Evolutionary conservation across 2,888 invertebrate genomes (phyloP).

Genomic region (Andrena flavipes): DNA sequence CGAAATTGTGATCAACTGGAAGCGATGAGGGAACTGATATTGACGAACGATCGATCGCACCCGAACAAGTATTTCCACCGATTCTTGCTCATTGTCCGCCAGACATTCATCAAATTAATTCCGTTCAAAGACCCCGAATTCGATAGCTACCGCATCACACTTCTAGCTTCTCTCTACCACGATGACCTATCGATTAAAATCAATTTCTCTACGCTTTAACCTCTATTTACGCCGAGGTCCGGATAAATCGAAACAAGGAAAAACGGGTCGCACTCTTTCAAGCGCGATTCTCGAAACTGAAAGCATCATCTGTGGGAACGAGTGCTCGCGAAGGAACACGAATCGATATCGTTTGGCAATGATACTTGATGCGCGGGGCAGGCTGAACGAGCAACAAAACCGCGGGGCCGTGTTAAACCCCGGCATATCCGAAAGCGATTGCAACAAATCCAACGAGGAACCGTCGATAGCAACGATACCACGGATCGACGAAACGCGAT

Average conservation of each 20-base stretch:
- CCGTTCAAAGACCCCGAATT: not conserved
- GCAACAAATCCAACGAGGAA: conserved; percentile 22
- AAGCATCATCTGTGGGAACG: not conserved
- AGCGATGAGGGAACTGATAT: not conserved
- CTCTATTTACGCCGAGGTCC: too few species aligned
- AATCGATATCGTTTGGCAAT: too few species aligned
- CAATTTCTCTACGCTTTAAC: too few species aligned
- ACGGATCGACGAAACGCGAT: not conserved
- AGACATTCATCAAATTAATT: not conserved
- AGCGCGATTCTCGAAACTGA: not conserved
- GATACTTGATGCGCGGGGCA: not conserved
- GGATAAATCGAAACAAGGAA: too few species aligned
- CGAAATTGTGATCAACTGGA: conserved; percentile 4
- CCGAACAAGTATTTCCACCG: not conserved
- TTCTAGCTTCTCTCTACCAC: too few species aligned
- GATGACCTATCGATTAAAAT: too few species aligned
- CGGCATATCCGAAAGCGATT: conserved; percentile 23
- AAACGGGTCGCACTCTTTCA: not conserved
- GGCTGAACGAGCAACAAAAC: too few species aligned
- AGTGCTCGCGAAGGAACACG: too few species aligned
- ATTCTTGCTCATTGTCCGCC: not conserved
- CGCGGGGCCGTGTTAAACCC: conserved; percentile 7
- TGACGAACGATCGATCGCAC: not conserved
- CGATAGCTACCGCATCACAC: not conserved
- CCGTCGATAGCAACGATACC: not conserved